Base-by-base conservation (phyloP, 2,113 vertebrate genomes). In the Syngnathoides biaculeatus region DNA sequence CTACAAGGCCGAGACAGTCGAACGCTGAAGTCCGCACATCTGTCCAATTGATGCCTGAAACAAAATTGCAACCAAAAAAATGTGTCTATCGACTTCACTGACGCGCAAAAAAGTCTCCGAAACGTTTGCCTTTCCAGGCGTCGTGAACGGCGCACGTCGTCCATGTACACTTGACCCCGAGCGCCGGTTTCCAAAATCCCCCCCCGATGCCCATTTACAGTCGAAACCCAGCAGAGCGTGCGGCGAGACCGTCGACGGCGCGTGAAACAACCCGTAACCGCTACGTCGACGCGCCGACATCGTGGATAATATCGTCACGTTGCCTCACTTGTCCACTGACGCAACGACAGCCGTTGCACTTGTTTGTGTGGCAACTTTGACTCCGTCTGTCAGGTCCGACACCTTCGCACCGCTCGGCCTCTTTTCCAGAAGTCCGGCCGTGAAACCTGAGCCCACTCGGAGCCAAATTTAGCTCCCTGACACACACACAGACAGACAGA, bases 391-490 rank as follows among this genome's bases (percentile, higher is more conserved):
- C 27, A 27, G 55, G 55, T 17, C 26, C 55, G 26, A 57, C 74
- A 79, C 83, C 73, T 78, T 69, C 78, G 70, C 75, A 85, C 76
- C 75, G 85, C 77, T 74, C 84, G 77, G 78, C 86, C 92, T 88
- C 91, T 92, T 90, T 91, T 91, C 90, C 84, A 87, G 73, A 35
- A 83, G 90, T 82, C 92, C 89, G 86, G 89, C 90, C 77, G 86
- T 96, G 97, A 94, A 97, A 98, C 93, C 91, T 93, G 95, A 98
- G 93, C 93, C 93, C 85, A 90, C 39, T n/a, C 89, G 91, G 10
- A 30, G 84, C 94, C 95, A 97, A 97, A 98, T 95, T 95, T 98
- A 98, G 94, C 60, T 88, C 89, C 78, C 88, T 26, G 11, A 14
- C 22, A 92, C 89, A 76, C 91, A 89, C 53, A 24, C 53, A 9